phyloP scores from a whole-genome alignment of 1,140 invertebrate species.

The Hermatobates lingyangjiaoensis region DNA sequence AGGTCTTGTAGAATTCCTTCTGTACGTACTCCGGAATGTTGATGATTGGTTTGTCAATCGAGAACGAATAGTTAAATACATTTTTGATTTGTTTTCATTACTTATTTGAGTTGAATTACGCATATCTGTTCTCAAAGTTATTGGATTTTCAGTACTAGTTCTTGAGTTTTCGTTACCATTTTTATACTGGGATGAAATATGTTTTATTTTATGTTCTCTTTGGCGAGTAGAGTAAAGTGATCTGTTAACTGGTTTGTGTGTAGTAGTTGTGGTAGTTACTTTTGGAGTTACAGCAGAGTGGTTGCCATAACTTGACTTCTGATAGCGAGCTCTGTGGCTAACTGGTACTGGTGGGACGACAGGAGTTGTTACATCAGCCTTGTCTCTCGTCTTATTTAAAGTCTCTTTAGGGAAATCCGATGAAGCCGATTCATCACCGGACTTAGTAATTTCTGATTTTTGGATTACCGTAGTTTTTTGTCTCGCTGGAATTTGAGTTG shows the following conservation, averaged over 20 bases:
- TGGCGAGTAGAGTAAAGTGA: background rate
- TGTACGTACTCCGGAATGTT: slow-evolving; percentile 6
- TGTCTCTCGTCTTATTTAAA: too few species aligned
- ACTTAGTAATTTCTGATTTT: background rate
- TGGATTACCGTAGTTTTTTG: background rate
- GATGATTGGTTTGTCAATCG: background rate
- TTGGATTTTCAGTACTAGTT: background rate
- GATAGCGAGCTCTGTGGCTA: background rate
- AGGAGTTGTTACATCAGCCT: background rate
- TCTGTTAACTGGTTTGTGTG: background rate
- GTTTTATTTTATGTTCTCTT: background rate
- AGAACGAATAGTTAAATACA: background rate
- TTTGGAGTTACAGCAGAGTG: background rate
- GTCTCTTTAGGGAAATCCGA: too few species aligned
- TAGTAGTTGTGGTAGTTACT: background rate
- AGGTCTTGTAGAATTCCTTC: slow-evolving; percentile 8
- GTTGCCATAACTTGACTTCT: background rate
- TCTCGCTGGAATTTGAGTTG: background rate
- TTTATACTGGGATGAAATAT: background rate
- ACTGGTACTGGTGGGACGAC: background rate
- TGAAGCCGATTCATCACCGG: background rate
- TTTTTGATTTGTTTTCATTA: background rate
- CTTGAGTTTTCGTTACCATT: background rate
- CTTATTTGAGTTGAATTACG: background rate
- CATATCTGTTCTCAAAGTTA: background rate